These are phyloP conservation scores for Amphimedon queenslandica DNA, from an alignment of 37 sponge, comb jelly and placozoan genomes.

Conservation along the genomic window DNA sequence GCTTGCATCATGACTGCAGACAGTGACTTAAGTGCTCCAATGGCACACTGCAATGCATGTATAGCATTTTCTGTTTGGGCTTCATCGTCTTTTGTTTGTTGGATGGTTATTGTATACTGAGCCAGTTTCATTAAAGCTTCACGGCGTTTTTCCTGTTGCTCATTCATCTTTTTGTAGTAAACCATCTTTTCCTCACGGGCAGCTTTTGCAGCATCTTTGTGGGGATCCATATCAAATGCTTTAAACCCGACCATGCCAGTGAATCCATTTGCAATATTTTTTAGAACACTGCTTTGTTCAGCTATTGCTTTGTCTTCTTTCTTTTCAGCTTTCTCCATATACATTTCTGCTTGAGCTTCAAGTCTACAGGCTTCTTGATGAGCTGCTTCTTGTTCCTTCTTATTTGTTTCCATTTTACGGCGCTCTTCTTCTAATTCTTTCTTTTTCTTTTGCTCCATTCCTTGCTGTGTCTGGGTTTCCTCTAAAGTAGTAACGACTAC, in stretches of 20 bases:
- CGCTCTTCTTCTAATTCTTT: neutral
- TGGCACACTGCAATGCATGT: constrained; percentile 14
- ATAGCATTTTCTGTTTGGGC: constrained; percentile 5
- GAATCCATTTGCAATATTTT: neutral
- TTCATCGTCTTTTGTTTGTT: neutral
- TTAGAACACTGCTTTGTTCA: neutral
- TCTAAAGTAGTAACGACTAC: neutral
- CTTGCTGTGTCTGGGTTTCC: neutral
- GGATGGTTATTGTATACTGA: constrained; percentile 8
- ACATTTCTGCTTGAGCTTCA: neutral
- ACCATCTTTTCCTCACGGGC: constrained; percentile 5
- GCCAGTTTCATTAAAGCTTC: constrained; percentile 8
- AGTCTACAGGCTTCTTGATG: neutral
- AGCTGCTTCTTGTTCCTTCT: neutral
- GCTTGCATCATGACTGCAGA: constrained; percentile 24
- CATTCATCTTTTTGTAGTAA: constrained; percentile 3
- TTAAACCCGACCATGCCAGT: neutral
- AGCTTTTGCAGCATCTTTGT: neutral
- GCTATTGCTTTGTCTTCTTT: neutral
- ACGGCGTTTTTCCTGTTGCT: constrained; percentile 1
- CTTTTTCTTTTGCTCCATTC: neutral
- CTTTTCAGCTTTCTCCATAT: neutral
- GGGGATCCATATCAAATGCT: neutral
- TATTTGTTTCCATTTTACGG: neutral
- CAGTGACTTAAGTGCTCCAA: constrained; percentile 23